Evolutionary conservation across 35 echinoderm and acorn worm genomes (phyloP).

Genomic region (Lytechinus variegatus): DNA sequence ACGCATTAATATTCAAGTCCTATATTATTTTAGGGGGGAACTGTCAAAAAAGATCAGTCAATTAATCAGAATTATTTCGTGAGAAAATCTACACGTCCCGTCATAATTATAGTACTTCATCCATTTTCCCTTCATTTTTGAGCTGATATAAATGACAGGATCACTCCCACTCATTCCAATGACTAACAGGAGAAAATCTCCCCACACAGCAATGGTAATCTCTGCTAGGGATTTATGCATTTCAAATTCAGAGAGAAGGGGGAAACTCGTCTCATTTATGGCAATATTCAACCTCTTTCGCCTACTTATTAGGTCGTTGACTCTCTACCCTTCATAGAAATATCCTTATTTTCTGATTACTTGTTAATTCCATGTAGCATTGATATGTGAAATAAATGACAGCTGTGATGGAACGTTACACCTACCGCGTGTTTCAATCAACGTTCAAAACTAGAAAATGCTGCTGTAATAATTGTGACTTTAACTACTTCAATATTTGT

Average conservation of each 20-base stretch:
- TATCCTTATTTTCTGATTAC: conserved; percentile 26
- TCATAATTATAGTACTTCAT: neutral
- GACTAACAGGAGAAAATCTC: neutral
- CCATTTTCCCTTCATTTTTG: neutral
- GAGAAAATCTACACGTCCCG: neutral
- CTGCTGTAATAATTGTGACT: neutral
- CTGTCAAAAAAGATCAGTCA: too few species aligned
- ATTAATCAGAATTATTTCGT: neutral
- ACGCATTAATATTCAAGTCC: too few species aligned
- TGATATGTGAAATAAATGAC: neutral
- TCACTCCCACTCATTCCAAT: neutral
- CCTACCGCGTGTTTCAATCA: conserved; percentile 7
- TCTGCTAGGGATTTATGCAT: neutral
- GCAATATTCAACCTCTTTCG: neutral
- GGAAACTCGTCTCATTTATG: neutral
- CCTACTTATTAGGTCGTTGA: conserved; percentile 29
- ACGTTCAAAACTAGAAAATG: neutral
- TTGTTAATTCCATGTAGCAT: conserved; percentile 22
- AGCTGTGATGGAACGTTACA: conserved; percentile 9
- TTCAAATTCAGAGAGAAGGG: neutral
- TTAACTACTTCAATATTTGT: neutral
- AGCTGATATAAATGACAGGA: neutral
- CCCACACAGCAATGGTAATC: neutral
- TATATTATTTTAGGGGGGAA: too few species aligned
- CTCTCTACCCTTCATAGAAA: neutral